These are phyloP conservation scores for Cosmorhoe ocellata DNA, from an alignment of 2,888 invertebrate species.

Conservation along the genomic window DNA sequence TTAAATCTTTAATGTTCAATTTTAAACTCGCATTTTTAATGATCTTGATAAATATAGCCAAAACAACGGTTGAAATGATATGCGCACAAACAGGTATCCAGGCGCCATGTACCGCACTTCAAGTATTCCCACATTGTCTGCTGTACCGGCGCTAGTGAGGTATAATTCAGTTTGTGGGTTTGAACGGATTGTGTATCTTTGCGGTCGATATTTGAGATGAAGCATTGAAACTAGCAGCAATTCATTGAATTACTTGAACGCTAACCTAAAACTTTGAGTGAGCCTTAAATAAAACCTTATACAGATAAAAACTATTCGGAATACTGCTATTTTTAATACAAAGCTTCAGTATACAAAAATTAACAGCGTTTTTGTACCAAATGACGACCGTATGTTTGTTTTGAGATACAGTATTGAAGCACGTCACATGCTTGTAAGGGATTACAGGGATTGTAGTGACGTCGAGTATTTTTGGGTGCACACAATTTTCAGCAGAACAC, in stretches of 20 bases:
- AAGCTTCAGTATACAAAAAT: slow-evolving; percentile 2
- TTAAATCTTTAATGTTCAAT: neutral
- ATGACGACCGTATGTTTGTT: slow-evolving; percentile 49
- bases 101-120: slow-evolving; percentile 94
- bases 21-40: slow-evolving; percentile 6
- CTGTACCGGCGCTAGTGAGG: slow-evolving; percentile 87
- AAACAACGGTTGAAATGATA: slow-evolving; percentile 36
- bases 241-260: neutral
- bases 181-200: slow-evolving; percentile 56
- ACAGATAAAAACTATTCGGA: neutral
- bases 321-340: slow-evolving; percentile 7
- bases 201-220: slow-evolving; percentile 48
- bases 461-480: slow-evolving; percentile 48
- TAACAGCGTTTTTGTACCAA: slow-evolving; percentile 32
- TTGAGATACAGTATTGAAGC: slow-evolving; percentile 50
- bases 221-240: slow-evolving; percentile 14
- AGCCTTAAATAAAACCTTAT: no score
- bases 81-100: slow-evolving; percentile 76
- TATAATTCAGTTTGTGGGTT: slow-evolving; percentile 75
- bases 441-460: slow-evolving; percentile 50
- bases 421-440: slow-evolving; percentile 59
- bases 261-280: no score
- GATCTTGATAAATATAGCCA: neutral
- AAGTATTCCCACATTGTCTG: slow-evolving; percentile 93
- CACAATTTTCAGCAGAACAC: slow-evolving; percentile 42